Evolutionary conservation across 2,888 invertebrate species (phyloP).

Genomic region (Thymelicus acteon): DNA sequence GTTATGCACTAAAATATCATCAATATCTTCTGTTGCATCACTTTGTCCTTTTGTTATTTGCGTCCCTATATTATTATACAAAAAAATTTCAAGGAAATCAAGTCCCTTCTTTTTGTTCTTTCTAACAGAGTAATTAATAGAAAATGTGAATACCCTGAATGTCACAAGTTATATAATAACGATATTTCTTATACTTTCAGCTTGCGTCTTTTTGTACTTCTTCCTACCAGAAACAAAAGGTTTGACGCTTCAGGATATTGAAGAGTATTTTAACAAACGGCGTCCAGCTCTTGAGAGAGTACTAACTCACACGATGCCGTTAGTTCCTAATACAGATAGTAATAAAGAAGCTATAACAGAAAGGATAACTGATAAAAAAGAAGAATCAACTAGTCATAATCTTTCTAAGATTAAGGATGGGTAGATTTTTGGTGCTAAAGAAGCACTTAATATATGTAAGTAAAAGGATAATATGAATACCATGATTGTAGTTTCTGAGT

Average conservation of each 20-base stretch:
- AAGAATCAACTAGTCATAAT: background rate
- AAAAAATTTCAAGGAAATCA: too few relatives aligned
- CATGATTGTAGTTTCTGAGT: background rate
- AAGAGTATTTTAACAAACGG: conserved; percentile 86
- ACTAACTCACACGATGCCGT: background rate
- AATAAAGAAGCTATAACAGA: conserved; percentile 3
- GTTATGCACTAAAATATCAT: background rate
- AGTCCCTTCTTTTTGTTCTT: too few relatives aligned
- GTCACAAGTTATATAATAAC: background rate
- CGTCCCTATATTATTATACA: too few relatives aligned
- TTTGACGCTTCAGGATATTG: conserved; percentile 87
- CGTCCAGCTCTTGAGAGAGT: conserved; percentile 61
- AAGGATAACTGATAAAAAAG: background rate
- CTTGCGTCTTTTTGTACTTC: conserved; percentile 80
- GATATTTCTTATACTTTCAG: conserved; percentile 52
- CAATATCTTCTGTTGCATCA: background rate
- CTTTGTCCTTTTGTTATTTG: too few relatives aligned
- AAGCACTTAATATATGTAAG: background rate
- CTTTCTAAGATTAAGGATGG: background rate
- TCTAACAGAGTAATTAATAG: too few relatives aligned
- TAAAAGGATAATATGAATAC: background rate
- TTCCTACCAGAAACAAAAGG: conserved; percentile 87
- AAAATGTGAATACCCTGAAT: background rate
- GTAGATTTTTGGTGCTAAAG: background rate
- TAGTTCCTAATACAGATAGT: conserved; percentile 5